phyloP scores from a whole-genome alignment of 1,140 invertebrate species.

The Nephotettix cincticeps region DNA sequence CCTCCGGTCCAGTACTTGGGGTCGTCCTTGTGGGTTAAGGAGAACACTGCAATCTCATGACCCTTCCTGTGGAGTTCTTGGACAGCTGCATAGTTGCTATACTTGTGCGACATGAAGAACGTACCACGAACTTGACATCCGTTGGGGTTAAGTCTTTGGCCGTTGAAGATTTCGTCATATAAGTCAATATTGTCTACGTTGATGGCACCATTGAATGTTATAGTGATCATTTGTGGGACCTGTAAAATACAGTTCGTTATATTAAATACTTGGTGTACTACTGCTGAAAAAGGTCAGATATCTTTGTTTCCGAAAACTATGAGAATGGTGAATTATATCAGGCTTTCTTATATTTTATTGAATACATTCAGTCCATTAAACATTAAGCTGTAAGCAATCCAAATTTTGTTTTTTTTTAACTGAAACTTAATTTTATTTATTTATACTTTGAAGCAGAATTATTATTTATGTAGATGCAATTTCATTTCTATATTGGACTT shows the following conservation, averaged over 20 bases:
- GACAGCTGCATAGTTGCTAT: conserved; percentile 92
- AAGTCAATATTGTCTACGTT: conserved; percentile 92
- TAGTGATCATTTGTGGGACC: conserved; percentile 92
- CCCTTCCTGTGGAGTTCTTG: conserved; percentile 87
- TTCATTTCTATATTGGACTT: too few species aligned
- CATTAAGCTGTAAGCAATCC: not conserved
- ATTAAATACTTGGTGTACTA: too few species aligned
- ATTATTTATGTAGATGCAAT: too few species aligned
- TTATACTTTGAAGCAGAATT: too few species aligned
- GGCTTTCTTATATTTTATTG: too few species aligned
- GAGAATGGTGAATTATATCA: too few species aligned
- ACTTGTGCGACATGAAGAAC: conserved; percentile 96
- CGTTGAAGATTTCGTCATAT: conserved; percentile 88
- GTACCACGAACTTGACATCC: conserved; percentile 92
- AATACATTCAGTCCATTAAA: too few species aligned
- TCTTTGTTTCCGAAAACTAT: too few species aligned
- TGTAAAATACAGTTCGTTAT: conserved; percentile 34
- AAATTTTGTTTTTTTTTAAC: too few species aligned
- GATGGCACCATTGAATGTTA: conserved; percentile 93
- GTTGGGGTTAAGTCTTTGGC: conserved; percentile 83
- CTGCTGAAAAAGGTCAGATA: too few species aligned
- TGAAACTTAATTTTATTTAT: too few species aligned
- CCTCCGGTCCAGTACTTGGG: conserved; percentile 87
- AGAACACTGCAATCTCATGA: conserved; percentile 93
- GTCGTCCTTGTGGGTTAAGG: conserved; percentile 89